Conservation (phyloP, 2,113 vertebrate species). For the Hystrix brachyura region DNA sequence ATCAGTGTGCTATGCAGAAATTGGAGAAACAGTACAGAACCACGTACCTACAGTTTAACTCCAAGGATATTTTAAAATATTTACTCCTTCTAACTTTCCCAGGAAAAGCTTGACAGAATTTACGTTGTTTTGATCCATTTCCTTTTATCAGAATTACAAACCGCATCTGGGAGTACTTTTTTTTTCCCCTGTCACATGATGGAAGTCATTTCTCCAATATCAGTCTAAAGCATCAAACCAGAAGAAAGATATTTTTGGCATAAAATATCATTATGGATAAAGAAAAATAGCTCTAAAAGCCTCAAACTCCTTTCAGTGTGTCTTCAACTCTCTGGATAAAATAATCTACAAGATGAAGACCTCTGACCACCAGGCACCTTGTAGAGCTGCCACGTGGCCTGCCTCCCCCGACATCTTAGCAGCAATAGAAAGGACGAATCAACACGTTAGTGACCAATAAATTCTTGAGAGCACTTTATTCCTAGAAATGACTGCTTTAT, state of each 20-base stretch:
- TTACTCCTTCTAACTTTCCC: not conserved
- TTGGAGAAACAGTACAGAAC: not conserved
- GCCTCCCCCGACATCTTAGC: not conserved
- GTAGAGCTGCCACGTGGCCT: not conserved
- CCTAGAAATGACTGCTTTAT: not conserved
- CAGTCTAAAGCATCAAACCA: not conserved
- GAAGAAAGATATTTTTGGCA: not conserved
- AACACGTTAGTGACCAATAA: not conserved
- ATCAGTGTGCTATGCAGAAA: not conserved
- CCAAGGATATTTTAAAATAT: not conserved
- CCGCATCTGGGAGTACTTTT: not conserved
- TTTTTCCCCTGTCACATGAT: not conserved
- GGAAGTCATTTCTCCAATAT: not conserved
- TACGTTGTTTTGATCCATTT: not conserved
- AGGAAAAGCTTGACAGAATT: not conserved
- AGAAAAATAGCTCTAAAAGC: slow-evolving; percentile 11
- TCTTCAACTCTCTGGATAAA: not conserved
- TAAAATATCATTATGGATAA: not conserved
- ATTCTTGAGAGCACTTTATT: not conserved
- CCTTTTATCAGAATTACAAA: not conserved
- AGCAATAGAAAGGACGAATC: not conserved
- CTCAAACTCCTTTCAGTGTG: not conserved
- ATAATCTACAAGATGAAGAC: not conserved
- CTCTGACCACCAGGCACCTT: not conserved
- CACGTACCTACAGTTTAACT: not conserved